These are phyloP conservation scores for Hesperia comma DNA, from an alignment of 2,888 invertebrate genomes.

Conservation along the genomic window DNA sequence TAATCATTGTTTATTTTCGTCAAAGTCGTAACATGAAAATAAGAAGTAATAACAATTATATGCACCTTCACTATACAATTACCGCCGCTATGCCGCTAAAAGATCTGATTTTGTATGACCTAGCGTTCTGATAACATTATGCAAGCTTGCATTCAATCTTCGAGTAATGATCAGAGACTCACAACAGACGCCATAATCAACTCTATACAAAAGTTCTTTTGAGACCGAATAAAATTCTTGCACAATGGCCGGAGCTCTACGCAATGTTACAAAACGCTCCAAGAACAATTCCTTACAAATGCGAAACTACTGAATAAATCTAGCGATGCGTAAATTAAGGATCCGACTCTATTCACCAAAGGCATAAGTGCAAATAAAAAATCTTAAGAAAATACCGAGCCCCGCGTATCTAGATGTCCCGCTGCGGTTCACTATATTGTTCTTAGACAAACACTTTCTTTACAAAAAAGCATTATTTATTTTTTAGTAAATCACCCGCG, in stretches of 20 bases:
- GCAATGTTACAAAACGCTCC: slow-evolving; percentile 73
- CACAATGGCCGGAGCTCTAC: slow-evolving; percentile 58
- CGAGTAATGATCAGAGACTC: slow-evolving; percentile 23
- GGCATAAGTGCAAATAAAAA: slow-evolving; percentile 71
- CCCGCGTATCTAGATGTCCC: slow-evolving; percentile 78
- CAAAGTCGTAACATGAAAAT: too few species aligned
- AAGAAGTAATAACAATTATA: too few species aligned
- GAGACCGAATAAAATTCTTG: slow-evolving; percentile 49
- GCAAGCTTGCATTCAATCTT: slow-evolving; percentile 16
- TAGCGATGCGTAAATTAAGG: slow-evolving; percentile 82
- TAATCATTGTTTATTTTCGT: background rate
- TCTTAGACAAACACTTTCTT: slow-evolving; percentile 83
- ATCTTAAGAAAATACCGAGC: slow-evolving; percentile 68
- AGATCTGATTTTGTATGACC: background rate
- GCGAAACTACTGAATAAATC: slow-evolving; percentile 74
- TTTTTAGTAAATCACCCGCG: slow-evolving; percentile 69
- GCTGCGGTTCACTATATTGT: slow-evolving; percentile 78
- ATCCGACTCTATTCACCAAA: slow-evolving; percentile 71
- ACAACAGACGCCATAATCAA: slow-evolving; percentile 41
- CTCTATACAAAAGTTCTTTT: slow-evolving; percentile 41
- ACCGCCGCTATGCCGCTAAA: too few species aligned
- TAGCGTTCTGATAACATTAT: background rate
- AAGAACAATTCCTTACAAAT: slow-evolving; percentile 77
- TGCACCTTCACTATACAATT: too few species aligned
- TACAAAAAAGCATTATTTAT: slow-evolving; percentile 70